Evolutionary conservation across 2,113 vertebrate species (phyloP).

Genomic region (Sinosuthora webbiana): DNA sequence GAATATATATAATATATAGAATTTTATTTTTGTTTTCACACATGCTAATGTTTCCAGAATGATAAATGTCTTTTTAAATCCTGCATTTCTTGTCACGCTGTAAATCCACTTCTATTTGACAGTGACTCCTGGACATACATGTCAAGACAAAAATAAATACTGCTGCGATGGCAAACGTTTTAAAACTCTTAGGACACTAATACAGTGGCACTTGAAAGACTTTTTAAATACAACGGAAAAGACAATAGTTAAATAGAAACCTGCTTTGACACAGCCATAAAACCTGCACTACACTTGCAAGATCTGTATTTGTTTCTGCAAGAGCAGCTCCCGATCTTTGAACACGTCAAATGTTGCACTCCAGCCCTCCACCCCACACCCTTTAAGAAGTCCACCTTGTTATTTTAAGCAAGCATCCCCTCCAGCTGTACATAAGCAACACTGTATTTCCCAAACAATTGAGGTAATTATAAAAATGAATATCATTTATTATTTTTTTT

Average conservation of each 20-base stretch:
- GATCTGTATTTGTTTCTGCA: neutral
- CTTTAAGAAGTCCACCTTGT: neutral
- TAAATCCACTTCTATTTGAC: slow-evolving; percentile 29
- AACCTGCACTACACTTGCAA: neutral
- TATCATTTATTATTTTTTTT: slow-evolving; percentile 76
- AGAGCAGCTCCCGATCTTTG: neutral
- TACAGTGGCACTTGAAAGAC: slow-evolving; percentile 48
- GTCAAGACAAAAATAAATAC: slow-evolving; percentile 61
- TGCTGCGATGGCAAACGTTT: slow-evolving; percentile 28
- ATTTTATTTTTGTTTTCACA: slow-evolving; percentile 29
- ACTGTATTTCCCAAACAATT: slow-evolving; percentile 64
- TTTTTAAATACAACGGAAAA: slow-evolving; percentile 38
- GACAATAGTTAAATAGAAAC: slow-evolving; percentile 36
- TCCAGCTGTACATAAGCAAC: slow-evolving; percentile 2
- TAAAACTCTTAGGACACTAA: neutral
- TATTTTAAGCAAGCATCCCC: neutral
- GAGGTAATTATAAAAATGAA: slow-evolving; percentile 76
- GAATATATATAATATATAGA: neutral
- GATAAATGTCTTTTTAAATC: slow-evolving; percentile 25
- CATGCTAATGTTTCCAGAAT: slow-evolving; percentile 37
- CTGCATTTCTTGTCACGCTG: neutral
- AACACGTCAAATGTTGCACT: neutral
- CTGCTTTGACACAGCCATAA: neutral
- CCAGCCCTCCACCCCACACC: neutral
- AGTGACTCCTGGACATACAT: slow-evolving; percentile 9